These are phyloP conservation scores for Papilio gigon DNA, from an alignment of 2,888 invertebrate genomes.

Conservation along the genomic window DNA sequence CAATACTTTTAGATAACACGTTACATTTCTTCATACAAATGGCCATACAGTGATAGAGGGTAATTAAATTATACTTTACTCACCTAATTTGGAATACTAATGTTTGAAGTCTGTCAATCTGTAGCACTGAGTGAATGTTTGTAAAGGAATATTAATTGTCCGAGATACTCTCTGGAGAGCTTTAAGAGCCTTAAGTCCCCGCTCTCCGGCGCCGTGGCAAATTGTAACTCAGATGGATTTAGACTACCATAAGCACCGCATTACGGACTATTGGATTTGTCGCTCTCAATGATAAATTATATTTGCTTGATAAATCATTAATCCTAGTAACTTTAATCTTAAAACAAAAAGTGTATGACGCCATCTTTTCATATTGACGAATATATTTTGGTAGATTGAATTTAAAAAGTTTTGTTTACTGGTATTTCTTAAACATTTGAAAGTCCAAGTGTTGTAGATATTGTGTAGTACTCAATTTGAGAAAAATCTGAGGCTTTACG, in stretches of 20 bases:
- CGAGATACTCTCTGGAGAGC: neutral
- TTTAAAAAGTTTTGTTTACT: too few relatives aligned
- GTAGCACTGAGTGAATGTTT: slow-evolving; percentile 3
- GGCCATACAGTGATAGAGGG: too few relatives aligned
- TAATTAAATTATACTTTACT: too few relatives aligned
- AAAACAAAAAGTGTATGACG: neutral
- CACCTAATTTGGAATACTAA: neutral
- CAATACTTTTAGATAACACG: neutral
- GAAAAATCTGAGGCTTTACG: too few relatives aligned
- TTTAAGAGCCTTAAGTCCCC: slow-evolving; percentile 17
- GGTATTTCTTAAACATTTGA: too few relatives aligned
- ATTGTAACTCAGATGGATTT: slow-evolving; percentile 27
- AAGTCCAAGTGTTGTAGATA: too few relatives aligned
- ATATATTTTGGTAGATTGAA: too few relatives aligned
- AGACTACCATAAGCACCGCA: slow-evolving; percentile 19
- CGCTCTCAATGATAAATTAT: neutral
- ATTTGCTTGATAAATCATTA: neutral
- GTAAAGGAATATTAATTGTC: slow-evolving; percentile 27
- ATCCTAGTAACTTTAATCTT: neutral
- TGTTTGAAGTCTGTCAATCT: neutral
- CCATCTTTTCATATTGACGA: neutral
- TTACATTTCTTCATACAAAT: neutral
- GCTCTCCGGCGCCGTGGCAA: slow-evolving; percentile 18
- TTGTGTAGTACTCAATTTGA: too few relatives aligned
- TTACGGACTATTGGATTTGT: slow-evolving; percentile 14